These are phyloP conservation scores for Nomada fabriciana DNA, from an alignment of 2,888 invertebrate species.

Conservation along the genomic window DNA sequence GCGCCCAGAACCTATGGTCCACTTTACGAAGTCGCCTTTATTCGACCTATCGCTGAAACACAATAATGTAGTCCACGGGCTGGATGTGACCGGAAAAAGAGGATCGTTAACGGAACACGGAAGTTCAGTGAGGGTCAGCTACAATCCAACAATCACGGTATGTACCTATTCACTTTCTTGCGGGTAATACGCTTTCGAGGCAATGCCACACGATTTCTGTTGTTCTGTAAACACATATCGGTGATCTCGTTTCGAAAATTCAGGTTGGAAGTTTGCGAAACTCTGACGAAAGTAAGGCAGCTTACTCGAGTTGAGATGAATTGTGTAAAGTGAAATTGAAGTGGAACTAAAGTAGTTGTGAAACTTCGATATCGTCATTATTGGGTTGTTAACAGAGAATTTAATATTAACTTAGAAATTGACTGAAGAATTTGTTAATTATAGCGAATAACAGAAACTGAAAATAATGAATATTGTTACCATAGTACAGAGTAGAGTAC, in stretches of 20 bases:
- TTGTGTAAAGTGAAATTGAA: no score
- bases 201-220: background rate
- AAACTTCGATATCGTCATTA: no score
- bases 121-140: conserved; percentile 26
- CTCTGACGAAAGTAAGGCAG: background rate
- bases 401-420: no score
- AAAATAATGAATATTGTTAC: no score
- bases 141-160: conserved; percentile 6
- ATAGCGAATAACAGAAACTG: no score
- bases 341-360: no score
- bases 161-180: conserved; percentile 18
- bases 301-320: background rate
- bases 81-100: conserved; percentile 25
- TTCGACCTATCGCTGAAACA: conserved; percentile 33
- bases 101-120: conserved; percentile 33
- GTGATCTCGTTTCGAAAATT: background rate
- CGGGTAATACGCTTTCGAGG: background rate
- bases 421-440: no score
- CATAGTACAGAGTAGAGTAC: no score
- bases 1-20: conserved; percentile 20
- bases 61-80: conserved; percentile 17
- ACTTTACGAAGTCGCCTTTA: conserved; percentile 17
- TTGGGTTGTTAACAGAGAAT: no score
- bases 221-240: background rate
- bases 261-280: no score